Conservation (phyloP, 1,140 invertebrate species). For the Drosophila pruinosa region DNA sequence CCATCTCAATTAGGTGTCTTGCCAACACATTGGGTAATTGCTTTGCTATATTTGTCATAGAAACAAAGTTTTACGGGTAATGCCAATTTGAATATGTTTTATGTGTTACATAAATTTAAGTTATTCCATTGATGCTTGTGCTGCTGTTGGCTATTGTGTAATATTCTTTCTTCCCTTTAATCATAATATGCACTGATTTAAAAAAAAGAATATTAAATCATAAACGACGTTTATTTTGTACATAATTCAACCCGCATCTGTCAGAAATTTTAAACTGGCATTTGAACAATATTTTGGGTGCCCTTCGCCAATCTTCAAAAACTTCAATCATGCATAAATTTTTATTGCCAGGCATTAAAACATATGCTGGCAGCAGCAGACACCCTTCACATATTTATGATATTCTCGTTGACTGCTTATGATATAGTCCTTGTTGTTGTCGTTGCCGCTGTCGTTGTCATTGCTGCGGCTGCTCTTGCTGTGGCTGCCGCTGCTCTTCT, state of each 20-base stretch:
- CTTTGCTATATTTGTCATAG: neutral
- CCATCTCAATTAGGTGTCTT: neutral
- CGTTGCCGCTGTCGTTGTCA: constrained; percentile 28
- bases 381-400: constrained; percentile 33
- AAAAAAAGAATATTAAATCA: neutral
- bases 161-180: too few relatives aligned
- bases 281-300: neutral
- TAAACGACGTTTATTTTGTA: constrained; percentile 45
- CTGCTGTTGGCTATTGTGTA: too few relatives aligned
- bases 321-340: constrained; percentile 76
- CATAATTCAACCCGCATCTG: constrained; percentile 51
- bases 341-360: constrained; percentile 68
- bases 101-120: neutral
- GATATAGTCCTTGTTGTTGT: constrained; percentile 40
- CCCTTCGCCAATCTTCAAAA: constrained; percentile 39
- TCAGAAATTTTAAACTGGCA: constrained; percentile 12
- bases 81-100: neutral
- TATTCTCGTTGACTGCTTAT: constrained; percentile 39
- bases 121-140: neutral
- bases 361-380: constrained; percentile 32
- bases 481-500: constrained; percentile 56
- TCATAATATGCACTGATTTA: neutral
- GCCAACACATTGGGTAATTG: constrained; percentile 19
- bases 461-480: constrained; percentile 36
- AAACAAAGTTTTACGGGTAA: neutral